These are phyloP conservation scores for Agonopterix alstromeriana DNA, from an alignment of 2,888 invertebrate species.

Conservation along the genomic window DNA sequence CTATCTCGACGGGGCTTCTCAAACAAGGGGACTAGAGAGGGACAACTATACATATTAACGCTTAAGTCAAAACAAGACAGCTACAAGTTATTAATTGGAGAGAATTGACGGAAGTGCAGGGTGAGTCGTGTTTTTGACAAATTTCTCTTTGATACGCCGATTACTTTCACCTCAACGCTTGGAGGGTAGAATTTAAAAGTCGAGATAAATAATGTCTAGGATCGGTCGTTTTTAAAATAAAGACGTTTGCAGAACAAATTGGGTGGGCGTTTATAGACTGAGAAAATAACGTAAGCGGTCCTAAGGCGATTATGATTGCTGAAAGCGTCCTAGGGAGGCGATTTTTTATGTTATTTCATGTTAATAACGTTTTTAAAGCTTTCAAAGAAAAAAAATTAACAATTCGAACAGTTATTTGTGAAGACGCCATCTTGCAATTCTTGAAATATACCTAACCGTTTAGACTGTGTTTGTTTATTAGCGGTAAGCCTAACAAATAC, in stretches of 20 bases:
- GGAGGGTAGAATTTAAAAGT: conserved; percentile 29
- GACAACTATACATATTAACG: conserved; percentile 26
- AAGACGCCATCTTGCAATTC: too few relatives aligned
- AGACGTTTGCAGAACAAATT: conserved; percentile 17
- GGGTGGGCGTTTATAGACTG: conserved; percentile 2
- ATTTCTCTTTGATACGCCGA: conserved; percentile 74
- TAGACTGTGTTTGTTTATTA: too few relatives aligned
- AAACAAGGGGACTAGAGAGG: conserved; percentile 63
- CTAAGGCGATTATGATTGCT: too few relatives aligned
- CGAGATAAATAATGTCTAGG: conserved; percentile 36
- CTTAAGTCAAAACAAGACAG: conserved; percentile 31
- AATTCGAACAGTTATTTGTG: too few relatives aligned
- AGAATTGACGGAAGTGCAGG: conserved; percentile 73
- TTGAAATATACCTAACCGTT: too few relatives aligned
- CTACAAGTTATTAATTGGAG: conserved; percentile 69
- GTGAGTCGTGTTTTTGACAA: conserved; percentile 73
- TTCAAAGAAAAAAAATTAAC: too few relatives aligned
- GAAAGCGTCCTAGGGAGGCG: too few relatives aligned
- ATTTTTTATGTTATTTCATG: too few relatives aligned
- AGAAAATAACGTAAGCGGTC: neutral
- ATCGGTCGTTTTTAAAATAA: conserved; percentile 23
- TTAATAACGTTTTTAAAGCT: too few relatives aligned
- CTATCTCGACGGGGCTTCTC: conserved; percentile 71
- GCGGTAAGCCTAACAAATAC: too few relatives aligned
- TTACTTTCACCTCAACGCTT: conserved; percentile 71